These are phyloP conservation scores for Echinops telfairi DNA, from an alignment of 2,113 vertebrate species.

Conservation along the genomic window DNA sequence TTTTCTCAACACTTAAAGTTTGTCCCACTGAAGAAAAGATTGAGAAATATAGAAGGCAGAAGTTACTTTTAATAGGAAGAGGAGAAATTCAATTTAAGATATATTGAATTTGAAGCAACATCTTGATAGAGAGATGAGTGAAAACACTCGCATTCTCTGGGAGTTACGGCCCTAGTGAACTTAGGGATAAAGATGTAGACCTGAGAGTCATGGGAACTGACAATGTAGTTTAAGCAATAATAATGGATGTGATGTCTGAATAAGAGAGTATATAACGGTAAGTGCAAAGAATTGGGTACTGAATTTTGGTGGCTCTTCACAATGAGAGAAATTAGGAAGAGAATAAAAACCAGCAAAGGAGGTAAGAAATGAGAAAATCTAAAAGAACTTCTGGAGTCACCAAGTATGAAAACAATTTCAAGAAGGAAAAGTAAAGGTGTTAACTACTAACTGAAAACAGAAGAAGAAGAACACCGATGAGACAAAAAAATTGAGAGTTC, in stretches of 20 bases:
- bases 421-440: constrained; percentile 12
- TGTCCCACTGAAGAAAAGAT: neutral
- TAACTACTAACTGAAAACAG: neutral
- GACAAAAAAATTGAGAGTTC: neutral
- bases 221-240: neutral
- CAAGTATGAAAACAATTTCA: neutral
- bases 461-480: neutral
- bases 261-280: neutral
- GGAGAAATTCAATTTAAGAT: neutral
- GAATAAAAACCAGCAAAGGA: neutral
- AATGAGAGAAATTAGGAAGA: neutral
- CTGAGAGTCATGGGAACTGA: neutral
- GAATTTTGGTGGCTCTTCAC: neutral
- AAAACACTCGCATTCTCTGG: neutral
- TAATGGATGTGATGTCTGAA: neutral
- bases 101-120: neutral
- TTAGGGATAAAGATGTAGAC: neutral
- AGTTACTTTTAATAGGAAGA: neutral
- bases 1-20: neutral
- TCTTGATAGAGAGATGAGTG: neutral
- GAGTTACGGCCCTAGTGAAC: neutral
- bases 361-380: neutral
- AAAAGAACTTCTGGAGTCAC: neutral
- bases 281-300: neutral
- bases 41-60: neutral